Evolutionary conservation across 2,797 vertebrate species (phyloP).

Genomic region (Novumbra hubbsi): DNA sequence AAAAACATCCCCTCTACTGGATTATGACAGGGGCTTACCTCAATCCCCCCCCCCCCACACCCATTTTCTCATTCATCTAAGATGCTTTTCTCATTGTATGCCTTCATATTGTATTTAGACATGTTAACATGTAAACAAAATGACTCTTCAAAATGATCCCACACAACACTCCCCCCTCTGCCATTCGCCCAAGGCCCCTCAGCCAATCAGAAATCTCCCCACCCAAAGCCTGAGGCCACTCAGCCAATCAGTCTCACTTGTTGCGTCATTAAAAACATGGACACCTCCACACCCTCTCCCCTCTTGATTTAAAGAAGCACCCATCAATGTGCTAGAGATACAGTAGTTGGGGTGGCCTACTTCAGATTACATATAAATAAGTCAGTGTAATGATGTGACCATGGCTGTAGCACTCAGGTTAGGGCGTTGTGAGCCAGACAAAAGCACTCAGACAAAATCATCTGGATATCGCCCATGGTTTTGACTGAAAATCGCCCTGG

Average conservation of each 20-base stretch:
- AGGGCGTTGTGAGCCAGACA: conserved; percentile 19
- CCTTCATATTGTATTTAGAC: background rate
- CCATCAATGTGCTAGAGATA: conserved; percentile 44
- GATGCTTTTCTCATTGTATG: background rate
- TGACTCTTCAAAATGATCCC: background rate
- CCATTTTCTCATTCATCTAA: background rate
- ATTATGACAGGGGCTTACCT: background rate
- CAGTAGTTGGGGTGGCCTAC: conserved; percentile 27
- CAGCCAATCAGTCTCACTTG: conserved; percentile 29
- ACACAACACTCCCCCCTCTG: conserved; percentile 26
- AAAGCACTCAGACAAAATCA: conserved; percentile 22
- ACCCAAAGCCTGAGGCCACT: conserved; percentile 34
- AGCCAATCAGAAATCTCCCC: conserved; percentile 25
- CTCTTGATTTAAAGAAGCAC: conserved; percentile 27
- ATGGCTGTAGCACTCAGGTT: conserved; percentile 25
- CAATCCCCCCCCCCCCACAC: background rate
- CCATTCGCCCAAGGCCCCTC: conserved; percentile 28
- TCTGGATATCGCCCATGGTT: no score
- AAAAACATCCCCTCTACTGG: background rate
- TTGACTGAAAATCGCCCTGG: conserved; percentile 29
- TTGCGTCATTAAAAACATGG: conserved; percentile 50
- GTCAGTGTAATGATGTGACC: conserved; percentile 38
- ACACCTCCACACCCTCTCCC: conserved; percentile 34
- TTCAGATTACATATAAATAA: conserved; percentile 48
- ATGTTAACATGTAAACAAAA: conserved; percentile 7